Evolutionary conservation across 1,140 invertebrate genomes (phyloP).

Genomic region (Scaptomyza graminum): DNA sequence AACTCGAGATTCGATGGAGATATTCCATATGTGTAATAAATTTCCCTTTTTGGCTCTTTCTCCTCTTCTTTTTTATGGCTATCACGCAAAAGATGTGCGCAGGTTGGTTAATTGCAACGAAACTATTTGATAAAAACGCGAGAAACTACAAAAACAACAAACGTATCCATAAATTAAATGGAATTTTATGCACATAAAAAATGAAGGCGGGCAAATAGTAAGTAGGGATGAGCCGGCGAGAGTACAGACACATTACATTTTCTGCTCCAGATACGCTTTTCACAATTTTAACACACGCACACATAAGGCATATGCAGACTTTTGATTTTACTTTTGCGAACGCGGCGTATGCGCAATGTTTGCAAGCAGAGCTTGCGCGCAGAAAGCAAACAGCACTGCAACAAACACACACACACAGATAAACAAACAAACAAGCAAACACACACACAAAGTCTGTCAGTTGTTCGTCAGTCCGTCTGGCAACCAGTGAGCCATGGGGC

Average conservation of each 20-base stretch:
- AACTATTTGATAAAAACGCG: slow-evolving; percentile 2
- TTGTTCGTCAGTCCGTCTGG: slow-evolving; percentile 5
- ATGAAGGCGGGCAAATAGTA: slow-evolving; percentile 12
- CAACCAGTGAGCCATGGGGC: slow-evolving; percentile 48
- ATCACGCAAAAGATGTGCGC: slow-evolving; percentile 29
- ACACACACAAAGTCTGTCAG: slow-evolving; percentile 29
- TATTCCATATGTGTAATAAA: too few relatives aligned
- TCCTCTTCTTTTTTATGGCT: not conserved
- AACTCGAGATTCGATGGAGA: too few relatives aligned
- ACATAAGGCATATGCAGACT: slow-evolving; percentile 32
- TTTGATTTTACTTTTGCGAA: slow-evolving; percentile 71
- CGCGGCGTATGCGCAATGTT: slow-evolving; percentile 75
- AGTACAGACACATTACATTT: slow-evolving; percentile 71
- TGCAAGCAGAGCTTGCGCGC: slow-evolving; percentile 52
- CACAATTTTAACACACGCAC: slow-evolving; percentile 67
- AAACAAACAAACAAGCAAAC: slow-evolving; percentile 31
- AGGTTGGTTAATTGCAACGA: slow-evolving; percentile 38
- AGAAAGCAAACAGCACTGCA: slow-evolving; percentile 45
- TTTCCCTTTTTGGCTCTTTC: not conserved
- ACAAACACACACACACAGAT: slow-evolving; percentile 19
- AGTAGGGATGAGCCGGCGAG: slow-evolving; percentile 3
- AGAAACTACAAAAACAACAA: not conserved
- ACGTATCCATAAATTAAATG: slow-evolving; percentile 18
- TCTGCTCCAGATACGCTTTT: slow-evolving; percentile 81
- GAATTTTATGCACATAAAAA: slow-evolving; percentile 49